phyloP scores from a whole-genome alignment of 2,797 vertebrate genomes.

The Callimico goeldii region DNA sequence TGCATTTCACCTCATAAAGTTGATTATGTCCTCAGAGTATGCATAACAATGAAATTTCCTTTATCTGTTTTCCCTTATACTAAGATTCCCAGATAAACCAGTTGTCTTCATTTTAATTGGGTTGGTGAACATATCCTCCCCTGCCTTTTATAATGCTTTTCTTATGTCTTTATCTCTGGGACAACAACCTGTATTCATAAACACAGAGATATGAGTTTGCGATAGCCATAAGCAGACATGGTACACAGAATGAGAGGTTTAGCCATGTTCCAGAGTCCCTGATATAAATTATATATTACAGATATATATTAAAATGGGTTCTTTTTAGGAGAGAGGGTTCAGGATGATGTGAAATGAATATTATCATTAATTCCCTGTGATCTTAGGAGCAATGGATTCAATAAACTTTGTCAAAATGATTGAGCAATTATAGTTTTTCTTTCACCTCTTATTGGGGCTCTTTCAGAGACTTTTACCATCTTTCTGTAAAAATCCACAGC shows the following conservation, averaged over 20 bases:
- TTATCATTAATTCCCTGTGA: neutral
- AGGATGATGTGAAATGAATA: conserved; percentile 2
- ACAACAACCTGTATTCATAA: neutral
- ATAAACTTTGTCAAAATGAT: neutral
- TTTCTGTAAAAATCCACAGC: neutral
- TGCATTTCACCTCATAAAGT: conserved; percentile 48
- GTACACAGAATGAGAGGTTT: neutral
- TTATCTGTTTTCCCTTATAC: conserved; percentile 56
- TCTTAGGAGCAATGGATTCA: neutral
- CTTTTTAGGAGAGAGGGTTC: neutral
- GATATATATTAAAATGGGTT: neutral
- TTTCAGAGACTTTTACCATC: neutral
- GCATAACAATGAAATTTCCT: conserved; percentile 67
- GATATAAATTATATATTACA: neutral
- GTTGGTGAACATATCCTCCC: neutral
- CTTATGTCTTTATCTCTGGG: neutral
- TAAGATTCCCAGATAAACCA: conserved; percentile 14
- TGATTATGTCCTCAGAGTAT: conserved; percentile 50
- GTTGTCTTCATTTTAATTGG: conserved; percentile 65
- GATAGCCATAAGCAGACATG: neutral
- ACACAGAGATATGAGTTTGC: neutral
- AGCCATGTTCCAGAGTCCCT: neutral
- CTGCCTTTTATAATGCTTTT: neutral
- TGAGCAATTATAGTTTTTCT: neutral
- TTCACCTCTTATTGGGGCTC: neutral